Evolutionary conservation across 2,797 vertebrate genomes (phyloP), one percentile per base, ranked within the genome.

Genomic region (Catamblyrhynchus diadema): DNA sequence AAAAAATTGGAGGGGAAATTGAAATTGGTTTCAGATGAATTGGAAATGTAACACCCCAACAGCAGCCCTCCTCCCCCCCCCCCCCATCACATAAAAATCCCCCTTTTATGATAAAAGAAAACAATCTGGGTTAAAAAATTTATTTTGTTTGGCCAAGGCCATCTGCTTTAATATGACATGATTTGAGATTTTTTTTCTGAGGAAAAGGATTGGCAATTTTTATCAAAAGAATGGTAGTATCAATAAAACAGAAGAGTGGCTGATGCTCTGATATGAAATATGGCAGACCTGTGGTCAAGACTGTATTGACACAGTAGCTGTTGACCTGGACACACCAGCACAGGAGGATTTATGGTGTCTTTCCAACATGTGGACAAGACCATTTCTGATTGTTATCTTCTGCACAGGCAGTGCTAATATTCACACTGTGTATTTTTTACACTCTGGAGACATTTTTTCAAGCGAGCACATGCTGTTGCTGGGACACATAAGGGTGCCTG

Each of bases 41-140:
- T 37, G 9, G 41, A 90, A 86, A 44, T 39, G 3, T 25, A 70
- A 17, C 8, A 4, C 2, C 3, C 4, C 16, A 9, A 59, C 17
- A 27, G 56, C 3, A 37, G 37, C 37, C 11, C 37, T 37, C 37
- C 37, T 37, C 37, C 37, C 37, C 37, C 37, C 37, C 37, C 37
- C 37, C 14, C 48, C 16, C 2, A 0, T 2, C 5, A 19, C 51
- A 28, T 7, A 1, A 8, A 70, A 74, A 51, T 7, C 0, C 1
- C 3, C 4, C 2, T 10, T 81, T 54, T 44, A 35, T 8, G 2
- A 32, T 39, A 39, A 67, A 80, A 53, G 1, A 35, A 33, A 82
- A 44, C 27, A n/a, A 19, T 37, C 65, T 67, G 8, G 3, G 1
- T 72, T 72, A 35, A 78, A 75, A 47, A 13, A 5, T 0, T 5